phyloP scores from a whole-genome alignment of 2,113 vertebrate species.

The Cyanocitta stelleri region DNA sequence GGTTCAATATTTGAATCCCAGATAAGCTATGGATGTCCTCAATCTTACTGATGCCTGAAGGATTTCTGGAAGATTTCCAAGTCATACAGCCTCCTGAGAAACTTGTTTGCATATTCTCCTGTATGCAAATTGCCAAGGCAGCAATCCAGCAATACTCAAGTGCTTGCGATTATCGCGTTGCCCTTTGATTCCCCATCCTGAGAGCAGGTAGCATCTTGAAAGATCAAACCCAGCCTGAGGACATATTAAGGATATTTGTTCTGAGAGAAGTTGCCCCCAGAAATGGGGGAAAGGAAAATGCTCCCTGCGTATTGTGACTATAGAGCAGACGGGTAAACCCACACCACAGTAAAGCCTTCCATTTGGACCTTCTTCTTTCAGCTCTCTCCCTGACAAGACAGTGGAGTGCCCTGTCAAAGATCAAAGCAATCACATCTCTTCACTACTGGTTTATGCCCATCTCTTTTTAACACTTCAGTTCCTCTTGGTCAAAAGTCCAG shows the following conservation, averaged over 20 bases:
- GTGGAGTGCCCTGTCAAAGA: background rate
- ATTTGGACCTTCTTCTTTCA: background rate
- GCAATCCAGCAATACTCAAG: background rate
- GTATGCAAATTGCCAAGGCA: background rate
- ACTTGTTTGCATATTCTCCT: constrained; percentile 5
- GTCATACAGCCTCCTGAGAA: background rate
- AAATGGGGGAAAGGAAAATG: background rate
- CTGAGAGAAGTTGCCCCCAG: background rate
- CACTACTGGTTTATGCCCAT: background rate
- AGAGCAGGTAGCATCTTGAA: background rate
- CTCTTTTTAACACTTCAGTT: background rate
- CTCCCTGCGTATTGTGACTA: background rate
- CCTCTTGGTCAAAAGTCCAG: background rate
- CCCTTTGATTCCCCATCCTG: background rate
- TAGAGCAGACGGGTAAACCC: background rate
- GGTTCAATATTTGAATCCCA: background rate
- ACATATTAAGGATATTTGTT: background rate
- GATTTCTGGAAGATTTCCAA: constrained; percentile 23
- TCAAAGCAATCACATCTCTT: background rate
- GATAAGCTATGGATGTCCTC: background rate
- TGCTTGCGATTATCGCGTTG: background rate
- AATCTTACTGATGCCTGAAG: background rate
- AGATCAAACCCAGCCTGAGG: background rate
- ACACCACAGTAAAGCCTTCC: background rate
- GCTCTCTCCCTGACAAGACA: background rate